Evolutionary conservation across 2,888 invertebrate species (phyloP), one percentile per base, ranked within the genome.

Genomic region (Lasioglossum figueresi): DNA sequence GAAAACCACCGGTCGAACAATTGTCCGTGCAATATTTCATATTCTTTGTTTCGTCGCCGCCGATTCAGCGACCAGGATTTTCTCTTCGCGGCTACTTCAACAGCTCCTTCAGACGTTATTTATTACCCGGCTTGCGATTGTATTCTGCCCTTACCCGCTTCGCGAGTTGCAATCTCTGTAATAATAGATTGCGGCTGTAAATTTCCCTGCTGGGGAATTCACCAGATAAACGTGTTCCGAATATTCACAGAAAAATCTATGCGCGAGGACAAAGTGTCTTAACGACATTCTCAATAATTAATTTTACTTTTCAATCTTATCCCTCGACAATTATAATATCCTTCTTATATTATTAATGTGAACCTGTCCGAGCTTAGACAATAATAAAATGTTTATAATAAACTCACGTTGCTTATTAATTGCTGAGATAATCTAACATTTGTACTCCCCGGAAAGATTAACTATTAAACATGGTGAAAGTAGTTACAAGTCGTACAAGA

Each of bases 1-100:
- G 66, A 40, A 72, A 63, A 63, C 27, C 19, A 27, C 31, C 31
- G 73, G 48, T 72, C 73, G n/a, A n/a, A 80, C 80, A 82, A 82
- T 82, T 34, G 80, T 52, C 19, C 16, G 16, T 12, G 70, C 37
- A 43, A 84, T 84, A 84, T 76, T 79, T 83, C 79, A 63, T 52
- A 56, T 71, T 78, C 78, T 76, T 79, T 76, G 84, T 84, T 76
- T 74, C 78, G 40, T 8, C 31, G 43, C 5, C 16, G 56, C 66
- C n/a, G 70, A 79, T 56, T 68, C 66, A 68, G 34, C 68, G 68
- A n/a, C 68, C 40, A 23, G 68, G 68, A 34, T 68, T 63, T 63
- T 71, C 71, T 40, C 71, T 73, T 27, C 71, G 43, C 23, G n/a
- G 56, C 16, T 27, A 34, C 75, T 79, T 43, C 43, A 74, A 72